A percentile compares a stretch with the other conserved stretches of the same genome.
These are phyloP conservation scores for Zeugodacus cucurbitae DNA, from an alignment of 1,140 invertebrate genomes.

Conservation along the genomic window DNA sequence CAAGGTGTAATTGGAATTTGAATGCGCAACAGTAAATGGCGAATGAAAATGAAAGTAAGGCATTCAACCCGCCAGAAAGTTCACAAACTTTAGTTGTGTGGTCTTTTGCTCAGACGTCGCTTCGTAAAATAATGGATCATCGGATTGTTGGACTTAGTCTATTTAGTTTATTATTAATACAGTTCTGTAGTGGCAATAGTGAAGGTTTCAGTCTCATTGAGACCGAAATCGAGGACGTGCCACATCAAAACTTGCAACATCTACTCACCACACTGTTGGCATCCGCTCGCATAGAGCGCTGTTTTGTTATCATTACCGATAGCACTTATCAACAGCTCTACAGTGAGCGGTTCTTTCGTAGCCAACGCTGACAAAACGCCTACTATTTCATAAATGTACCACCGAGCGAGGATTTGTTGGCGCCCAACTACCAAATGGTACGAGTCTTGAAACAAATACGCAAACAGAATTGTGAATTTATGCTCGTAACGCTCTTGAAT, in stretches of 20 bases:
- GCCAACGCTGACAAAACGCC: slow-evolving; percentile 39
- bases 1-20: slow-evolving; percentile 36
- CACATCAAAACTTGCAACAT: neutral
- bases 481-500: slow-evolving; percentile 80
- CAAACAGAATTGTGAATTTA: slow-evolving; percentile 75
- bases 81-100: neutral
- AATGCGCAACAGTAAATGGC: neutral
- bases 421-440: slow-evolving; percentile 70
- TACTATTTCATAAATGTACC: slow-evolving; percentile 49
- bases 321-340: slow-evolving; percentile 52
- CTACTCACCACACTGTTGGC: slow-evolving; percentile 50
- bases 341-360: slow-evolving; percentile 49
- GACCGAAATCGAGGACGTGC: neutral
- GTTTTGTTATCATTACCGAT: slow-evolving; percentile 58
- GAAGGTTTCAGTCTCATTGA: neutral
- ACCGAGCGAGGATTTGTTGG: slow-evolving; percentile 74
- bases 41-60: neutral
- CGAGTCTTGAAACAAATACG: slow-evolving; percentile 70
- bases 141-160: neutral
- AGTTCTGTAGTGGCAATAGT: neutral
- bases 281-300: slow-evolving; percentile 50
- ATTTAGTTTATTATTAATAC: neutral
- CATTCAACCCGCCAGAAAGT: neutral
- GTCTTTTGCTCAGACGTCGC: neutral
- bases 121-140: neutral